Conservation (phyloP, 2,888 invertebrate genomes). For the Drosophila kokeensis region DNA sequence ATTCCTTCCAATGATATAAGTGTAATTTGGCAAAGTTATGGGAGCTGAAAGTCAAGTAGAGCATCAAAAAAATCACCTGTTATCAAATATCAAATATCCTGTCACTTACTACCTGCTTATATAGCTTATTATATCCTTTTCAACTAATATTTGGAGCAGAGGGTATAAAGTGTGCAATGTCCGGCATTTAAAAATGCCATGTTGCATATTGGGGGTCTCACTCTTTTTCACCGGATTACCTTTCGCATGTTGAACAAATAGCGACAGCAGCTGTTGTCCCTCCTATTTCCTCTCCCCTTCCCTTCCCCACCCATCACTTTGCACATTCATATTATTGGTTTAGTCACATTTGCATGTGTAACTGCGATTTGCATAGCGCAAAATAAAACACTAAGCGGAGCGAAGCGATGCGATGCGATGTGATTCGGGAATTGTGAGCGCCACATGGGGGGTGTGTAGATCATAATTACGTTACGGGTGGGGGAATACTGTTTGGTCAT, state of each 20-base stretch:
- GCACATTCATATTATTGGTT: slow-evolving; percentile 74
- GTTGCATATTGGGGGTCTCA: slow-evolving; percentile 62
- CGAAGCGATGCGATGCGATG: neutral
- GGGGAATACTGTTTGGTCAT: slow-evolving; percentile 37
- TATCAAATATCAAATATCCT: neutral
- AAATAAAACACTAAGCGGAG: slow-evolving; percentile 74
- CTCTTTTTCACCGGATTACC: slow-evolving; percentile 3
- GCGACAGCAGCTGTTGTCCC: slow-evolving; percentile 45
- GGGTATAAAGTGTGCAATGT: slow-evolving; percentile 44
- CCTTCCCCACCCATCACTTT: neutral
- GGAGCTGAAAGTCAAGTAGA: neutral
- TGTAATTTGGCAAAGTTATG: neutral
- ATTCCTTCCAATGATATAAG: neutral
- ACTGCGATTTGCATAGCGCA: slow-evolving; percentile 75
- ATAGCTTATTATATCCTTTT: neutral
- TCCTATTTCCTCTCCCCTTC: slow-evolving; percentile 9
- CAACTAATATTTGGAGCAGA: neutral
- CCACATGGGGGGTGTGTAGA: slow-evolving; percentile 3
- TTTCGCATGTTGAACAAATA: slow-evolving; percentile 63
- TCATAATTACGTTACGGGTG: neutral
- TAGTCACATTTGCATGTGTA: slow-evolving; percentile 80
- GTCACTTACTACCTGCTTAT: neutral
- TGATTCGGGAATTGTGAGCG: slow-evolving; percentile 16
- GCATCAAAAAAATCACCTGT: neutral
- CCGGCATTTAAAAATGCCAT: slow-evolving; percentile 55